Evolutionary conservation across 2,113 vertebrate genomes (phyloP).

Genomic region (Choloepus hoffmanni): DNA sequence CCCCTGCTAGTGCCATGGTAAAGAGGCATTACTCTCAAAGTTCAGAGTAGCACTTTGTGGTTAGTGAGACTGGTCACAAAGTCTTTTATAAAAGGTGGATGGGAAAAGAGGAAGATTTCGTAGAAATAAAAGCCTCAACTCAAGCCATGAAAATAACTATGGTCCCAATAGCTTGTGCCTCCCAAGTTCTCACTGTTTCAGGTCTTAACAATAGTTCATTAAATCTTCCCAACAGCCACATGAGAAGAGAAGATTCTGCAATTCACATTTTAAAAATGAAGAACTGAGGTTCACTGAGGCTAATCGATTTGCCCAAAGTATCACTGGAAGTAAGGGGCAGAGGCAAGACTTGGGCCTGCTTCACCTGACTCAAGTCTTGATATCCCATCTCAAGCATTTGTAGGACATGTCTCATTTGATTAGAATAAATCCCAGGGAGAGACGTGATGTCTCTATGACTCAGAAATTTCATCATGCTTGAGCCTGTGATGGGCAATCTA

Average conservation of each 20-base stretch:
- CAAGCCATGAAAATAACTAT: not conserved
- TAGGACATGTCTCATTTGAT: not conserved
- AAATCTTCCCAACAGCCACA: accelerated
- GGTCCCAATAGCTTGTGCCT: not conserved
- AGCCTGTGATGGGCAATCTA: accelerated
- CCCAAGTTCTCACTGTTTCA: not conserved
- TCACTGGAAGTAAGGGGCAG: too few relatives aligned
- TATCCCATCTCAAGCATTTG: accelerated
- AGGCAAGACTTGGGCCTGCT: not conserved
- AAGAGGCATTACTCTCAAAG: not conserved
- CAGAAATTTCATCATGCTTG: not conserved
- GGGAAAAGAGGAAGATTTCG: not conserved
- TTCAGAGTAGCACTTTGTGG: not conserved
- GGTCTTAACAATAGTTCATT: not conserved
- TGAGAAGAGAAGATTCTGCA: not conserved
- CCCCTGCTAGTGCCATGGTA: not conserved
- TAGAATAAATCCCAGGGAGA: not conserved
- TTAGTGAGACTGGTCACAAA: not conserved
- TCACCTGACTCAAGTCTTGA: too few relatives aligned
- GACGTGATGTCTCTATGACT: not conserved
- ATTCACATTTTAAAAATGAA: not conserved
- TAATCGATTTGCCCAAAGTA: not conserved
- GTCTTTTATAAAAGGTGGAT: not conserved
- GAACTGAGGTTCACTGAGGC: not conserved
- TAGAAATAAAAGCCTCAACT: not conserved